These are phyloP conservation scores for Aplysina aerophoba DNA, from an alignment of 37 sponge, comb jelly and placozoan species.

Conservation along the genomic window DNA sequence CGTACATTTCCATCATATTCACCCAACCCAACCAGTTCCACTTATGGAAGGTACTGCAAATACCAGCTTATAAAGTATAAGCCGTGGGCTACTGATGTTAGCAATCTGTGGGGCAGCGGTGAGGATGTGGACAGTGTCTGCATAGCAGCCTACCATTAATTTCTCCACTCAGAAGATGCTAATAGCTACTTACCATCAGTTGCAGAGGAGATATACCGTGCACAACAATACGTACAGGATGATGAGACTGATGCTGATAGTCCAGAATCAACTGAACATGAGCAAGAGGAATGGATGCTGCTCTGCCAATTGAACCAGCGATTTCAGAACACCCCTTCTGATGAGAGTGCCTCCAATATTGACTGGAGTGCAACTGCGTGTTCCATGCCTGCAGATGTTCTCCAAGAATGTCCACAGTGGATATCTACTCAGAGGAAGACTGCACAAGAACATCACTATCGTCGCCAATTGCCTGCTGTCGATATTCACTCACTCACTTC, in stretches of 20 bases:
- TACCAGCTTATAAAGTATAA: not conserved
- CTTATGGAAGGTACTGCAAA: not conserved
- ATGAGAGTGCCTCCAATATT: not conserved
- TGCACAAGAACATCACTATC: too few species aligned
- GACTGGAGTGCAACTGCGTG: constrained; percentile 17
- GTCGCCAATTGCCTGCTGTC: not conserved
- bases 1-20: not conserved
- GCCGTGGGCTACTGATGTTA: not conserved
- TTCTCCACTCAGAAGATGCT: not conserved
- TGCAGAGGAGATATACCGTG: not conserved
- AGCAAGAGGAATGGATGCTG: constrained; percentile 35
- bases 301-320: constrained; percentile 27
- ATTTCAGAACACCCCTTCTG: not conserved
- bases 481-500: not conserved
- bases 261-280: not conserved
- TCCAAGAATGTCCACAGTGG: not conserved
- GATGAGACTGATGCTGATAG: not conserved
- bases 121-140: not conserved
- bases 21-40: not conserved
- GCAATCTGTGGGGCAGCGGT: not conserved
- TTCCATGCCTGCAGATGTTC: not conserved
- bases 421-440: too few species aligned
- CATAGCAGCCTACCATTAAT: not conserved
- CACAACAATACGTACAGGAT: constrained; percentile 1
- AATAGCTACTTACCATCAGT: not conserved